Evolutionary conservation across 2,888 invertebrate species (phyloP).

Genomic region (Galeruca laticollis): DNA sequence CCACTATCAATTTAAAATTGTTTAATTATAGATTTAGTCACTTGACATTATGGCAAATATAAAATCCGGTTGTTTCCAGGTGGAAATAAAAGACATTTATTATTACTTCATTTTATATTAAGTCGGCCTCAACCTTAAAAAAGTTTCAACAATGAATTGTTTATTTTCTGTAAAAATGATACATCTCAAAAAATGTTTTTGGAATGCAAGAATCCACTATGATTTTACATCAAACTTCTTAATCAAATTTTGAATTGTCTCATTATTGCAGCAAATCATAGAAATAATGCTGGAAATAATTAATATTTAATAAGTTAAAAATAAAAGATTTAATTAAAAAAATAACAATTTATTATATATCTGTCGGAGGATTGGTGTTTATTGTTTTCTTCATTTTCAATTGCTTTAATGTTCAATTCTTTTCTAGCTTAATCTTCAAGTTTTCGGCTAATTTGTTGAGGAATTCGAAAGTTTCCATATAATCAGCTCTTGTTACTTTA

Average conservation of each 20-base stretch:
- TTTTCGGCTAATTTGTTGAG: constrained; percentile 95
- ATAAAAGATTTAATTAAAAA: neutral
- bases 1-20: no score
- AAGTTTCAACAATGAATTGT: neutral
- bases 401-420: no score
- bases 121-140: neutral
- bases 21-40: no score
- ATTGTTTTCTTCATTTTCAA: neutral
- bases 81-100: neutral
- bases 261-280: neutral
- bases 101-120: neutral
- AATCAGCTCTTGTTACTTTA: constrained; percentile 82
- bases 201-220: neutral
- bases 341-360: constrained; percentile 1
- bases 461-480: constrained; percentile 97
- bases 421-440: constrained; percentile 70
- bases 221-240: neutral
- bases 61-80: no score
- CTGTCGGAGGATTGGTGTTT: neutral
- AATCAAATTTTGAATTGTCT: neutral
- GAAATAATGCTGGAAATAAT: neutral
- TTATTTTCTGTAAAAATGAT: neutral
- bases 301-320: neutral
- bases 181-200: neutral
- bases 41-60: no score